Evolutionary conservation across 2,888 invertebrate species (phyloP).

Genomic region (Lordiphosa fenestrarum): DNA sequence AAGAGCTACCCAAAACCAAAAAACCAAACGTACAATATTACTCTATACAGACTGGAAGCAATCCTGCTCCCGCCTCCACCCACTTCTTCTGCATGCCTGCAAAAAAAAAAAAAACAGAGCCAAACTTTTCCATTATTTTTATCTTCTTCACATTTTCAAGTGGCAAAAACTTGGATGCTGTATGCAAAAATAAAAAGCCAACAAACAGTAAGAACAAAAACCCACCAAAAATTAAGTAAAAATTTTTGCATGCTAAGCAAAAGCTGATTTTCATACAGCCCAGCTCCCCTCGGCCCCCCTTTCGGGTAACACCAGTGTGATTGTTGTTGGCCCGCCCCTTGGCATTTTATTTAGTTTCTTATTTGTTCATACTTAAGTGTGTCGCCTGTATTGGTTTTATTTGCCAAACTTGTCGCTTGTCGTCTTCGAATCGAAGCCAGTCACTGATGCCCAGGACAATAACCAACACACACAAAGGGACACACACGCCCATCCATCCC

Average conservation of each 20-base stretch:
- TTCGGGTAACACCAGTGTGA: constrained; percentile 31
- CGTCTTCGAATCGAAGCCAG: constrained; percentile 71
- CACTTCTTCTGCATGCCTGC: constrained; percentile 25
- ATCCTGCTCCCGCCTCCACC: neutral
- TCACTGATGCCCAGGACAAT: constrained; percentile 70
- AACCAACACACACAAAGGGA: constrained; percentile 32
- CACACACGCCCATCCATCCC: constrained; percentile 12
- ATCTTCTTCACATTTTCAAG: constrained; percentile 74
- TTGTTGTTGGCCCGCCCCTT: constrained; percentile 54
- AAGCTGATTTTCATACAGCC: constrained; percentile 67
- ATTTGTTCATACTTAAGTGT: constrained; percentile 75
- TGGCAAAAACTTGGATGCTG: constrained; percentile 66
- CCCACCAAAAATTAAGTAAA: constrained; percentile 69
- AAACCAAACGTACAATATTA: constrained; percentile 30
- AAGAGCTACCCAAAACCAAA: neutral
- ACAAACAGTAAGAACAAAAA: constrained; percentile 33
- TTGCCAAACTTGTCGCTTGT: constrained; percentile 74
- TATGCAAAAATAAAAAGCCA: constrained; percentile 48
- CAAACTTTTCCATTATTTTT: constrained; percentile 74
- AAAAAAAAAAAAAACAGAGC: constrained; percentile 48
- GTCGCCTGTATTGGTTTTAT: constrained; percentile 72
- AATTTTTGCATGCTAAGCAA: constrained; percentile 68
- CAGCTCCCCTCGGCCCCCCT: constrained; percentile 18
- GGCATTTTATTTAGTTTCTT: constrained; percentile 73
- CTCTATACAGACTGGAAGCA: constrained; percentile 25